A percentile compares a stretch with the other conserved stretches of the same genome.
These are phyloP conservation scores for Otolemur garnettii DNA, from an alignment of 2,113 vertebrate genomes.

Conservation along the genomic window DNA sequence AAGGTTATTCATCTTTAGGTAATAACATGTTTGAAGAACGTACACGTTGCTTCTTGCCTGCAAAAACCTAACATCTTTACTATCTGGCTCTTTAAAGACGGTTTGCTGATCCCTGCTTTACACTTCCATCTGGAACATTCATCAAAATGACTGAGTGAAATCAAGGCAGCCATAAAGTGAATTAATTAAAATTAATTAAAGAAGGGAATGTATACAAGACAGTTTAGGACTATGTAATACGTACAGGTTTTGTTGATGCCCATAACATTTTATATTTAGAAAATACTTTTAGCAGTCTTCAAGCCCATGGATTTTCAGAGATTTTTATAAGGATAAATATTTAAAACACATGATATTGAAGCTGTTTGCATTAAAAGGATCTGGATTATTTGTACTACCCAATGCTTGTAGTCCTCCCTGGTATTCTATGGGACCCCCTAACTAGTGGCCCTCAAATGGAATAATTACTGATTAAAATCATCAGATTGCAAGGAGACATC, in stretches of 20 bases:
- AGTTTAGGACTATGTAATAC: neutral
- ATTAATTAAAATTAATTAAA: slow-evolving; percentile 29
- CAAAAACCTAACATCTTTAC: slow-evolving; percentile 12
- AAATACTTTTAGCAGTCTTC: neutral
- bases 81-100: neutral
- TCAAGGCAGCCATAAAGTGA: neutral
- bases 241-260: neutral
- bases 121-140: neutral
- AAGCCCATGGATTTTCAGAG: neutral
- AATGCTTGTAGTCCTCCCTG: neutral
- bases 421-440: neutral
- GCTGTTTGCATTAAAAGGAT: neutral
- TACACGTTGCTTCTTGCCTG: neutral
- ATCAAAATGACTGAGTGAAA: neutral
- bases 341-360: neutral
- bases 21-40: neutral
- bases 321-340: neutral
- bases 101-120: neutral
- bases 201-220: neutral
- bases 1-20: neutral
- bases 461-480: neutral
- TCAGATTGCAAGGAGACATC: neutral
- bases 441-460: neutral
- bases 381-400: no score
- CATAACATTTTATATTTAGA: slow-evolving; percentile 11